phyloP scores from a whole-genome alignment of 2,797 vertebrate species.

The Sebastes minor region DNA sequence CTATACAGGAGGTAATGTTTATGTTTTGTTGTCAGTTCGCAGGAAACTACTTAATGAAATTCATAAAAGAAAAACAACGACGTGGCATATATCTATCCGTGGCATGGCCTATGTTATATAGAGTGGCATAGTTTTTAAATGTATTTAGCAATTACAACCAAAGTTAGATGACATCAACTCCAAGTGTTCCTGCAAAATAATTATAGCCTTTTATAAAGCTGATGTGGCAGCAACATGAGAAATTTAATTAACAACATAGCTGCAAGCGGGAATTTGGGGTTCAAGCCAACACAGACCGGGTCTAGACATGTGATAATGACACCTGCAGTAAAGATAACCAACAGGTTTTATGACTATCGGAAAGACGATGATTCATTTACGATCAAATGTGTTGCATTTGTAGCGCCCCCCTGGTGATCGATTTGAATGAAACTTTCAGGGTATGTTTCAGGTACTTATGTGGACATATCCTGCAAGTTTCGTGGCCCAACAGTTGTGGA shows the following conservation, averaged over 20 bases:
- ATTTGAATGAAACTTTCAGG: not conserved
- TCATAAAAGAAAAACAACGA: not conserved
- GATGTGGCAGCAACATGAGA: not conserved
- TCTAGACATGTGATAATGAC: too few relatives aligned
- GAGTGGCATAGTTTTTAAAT: not conserved
- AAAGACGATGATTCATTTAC: too few relatives aligned
- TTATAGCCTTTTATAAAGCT: not conserved
- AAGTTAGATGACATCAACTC: not conserved
- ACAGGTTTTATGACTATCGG: too few relatives aligned
- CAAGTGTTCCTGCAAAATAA: not conserved
- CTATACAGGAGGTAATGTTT: not conserved
- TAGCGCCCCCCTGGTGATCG: too few relatives aligned
- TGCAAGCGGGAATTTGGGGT: too few relatives aligned
- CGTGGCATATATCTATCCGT: not conserved
- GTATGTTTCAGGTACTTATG: too few relatives aligned
- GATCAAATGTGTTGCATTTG: too few relatives aligned
- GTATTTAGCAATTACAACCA: not conserved
- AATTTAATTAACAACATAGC: not conserved
- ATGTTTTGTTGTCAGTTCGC: not conserved
- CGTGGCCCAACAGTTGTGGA: too few relatives aligned
- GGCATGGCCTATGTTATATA: not conserved
- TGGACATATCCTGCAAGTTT: too few relatives aligned
- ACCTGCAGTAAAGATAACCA: too few relatives aligned
- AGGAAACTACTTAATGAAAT: slow-evolving; percentile 1
- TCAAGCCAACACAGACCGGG: too few relatives aligned